Percentiles rank a stretch among this genome's conserved stretches.
Conservation (phyloP, 2,888 invertebrate genomes). For the Ochropacha duplaris region DNA sequence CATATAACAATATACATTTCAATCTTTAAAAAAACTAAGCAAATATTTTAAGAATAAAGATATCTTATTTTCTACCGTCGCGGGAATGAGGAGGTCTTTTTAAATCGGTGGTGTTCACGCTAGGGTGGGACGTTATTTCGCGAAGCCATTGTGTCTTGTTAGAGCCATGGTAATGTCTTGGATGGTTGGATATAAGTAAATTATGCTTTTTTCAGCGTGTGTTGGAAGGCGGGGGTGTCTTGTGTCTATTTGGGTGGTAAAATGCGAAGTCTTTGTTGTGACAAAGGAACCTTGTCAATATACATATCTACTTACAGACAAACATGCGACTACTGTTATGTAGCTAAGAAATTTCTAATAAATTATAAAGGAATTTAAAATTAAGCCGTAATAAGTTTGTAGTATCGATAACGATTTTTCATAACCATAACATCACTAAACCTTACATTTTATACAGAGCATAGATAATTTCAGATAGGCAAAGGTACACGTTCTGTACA, state of each 20-base stretch:
- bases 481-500: not conserved
- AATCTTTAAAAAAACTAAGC: not conserved
- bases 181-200: conserved; percentile 76
- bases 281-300: conserved; percentile 16
- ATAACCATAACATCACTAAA: not conserved
- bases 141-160: conserved; percentile 80
- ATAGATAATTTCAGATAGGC: conserved; percentile 3
- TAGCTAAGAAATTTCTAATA: no score
- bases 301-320: conserved; percentile 7
- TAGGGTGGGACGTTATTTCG: conserved; percentile 66
- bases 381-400: not conserved
- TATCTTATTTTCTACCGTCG: not conserved
- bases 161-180: conserved; percentile 75
- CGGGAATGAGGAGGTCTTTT: not conserved
- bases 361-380: no score
- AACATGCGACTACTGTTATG: not conserved
- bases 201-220: conserved; percentile 64
- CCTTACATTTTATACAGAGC: not conserved
- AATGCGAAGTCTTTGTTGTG: conserved; percentile 28
- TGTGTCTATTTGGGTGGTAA: conserved; percentile 27
- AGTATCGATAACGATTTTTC: not conserved
- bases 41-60: not conserved
- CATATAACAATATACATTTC: not conserved
- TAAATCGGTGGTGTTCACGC: conserved; percentile 16
- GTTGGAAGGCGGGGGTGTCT: conserved; percentile 35